Conservation (phyloP, 2,113 vertebrate genomes). For the Balaeniceps rex region DNA sequence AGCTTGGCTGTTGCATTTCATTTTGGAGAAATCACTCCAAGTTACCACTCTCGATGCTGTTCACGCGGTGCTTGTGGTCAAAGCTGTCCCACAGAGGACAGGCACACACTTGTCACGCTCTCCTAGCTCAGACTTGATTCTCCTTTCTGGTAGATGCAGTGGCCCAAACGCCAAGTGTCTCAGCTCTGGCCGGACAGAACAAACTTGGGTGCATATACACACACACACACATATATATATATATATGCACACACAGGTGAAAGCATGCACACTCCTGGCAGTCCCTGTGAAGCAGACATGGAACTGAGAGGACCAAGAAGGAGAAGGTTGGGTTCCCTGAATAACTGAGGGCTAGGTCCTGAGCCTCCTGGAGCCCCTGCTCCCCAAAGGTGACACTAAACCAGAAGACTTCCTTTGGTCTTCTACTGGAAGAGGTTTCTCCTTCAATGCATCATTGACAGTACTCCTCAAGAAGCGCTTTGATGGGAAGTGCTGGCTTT, state of each 20-base stretch:
- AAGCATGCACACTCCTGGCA: neutral
- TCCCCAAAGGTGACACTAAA: neutral
- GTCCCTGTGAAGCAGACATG: neutral
- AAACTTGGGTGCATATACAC: neutral
- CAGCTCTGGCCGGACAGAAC: neutral
- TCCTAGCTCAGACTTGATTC: neutral
- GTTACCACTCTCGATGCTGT: neutral
- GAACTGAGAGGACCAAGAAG: neutral
- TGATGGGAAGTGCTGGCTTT: neutral
- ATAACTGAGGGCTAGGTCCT: neutral
- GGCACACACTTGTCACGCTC: accelerated
- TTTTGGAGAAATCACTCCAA: neutral
- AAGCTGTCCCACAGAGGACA: neutral
- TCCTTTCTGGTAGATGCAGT: neutral
- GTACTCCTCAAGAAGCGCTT: neutral
- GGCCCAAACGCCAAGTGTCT: neutral
- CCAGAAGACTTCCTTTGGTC: neutral
- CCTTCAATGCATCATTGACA: neutral
- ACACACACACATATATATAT: neutral
- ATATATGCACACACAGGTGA: neutral
- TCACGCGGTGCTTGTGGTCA: accelerated
- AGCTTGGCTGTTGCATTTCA: neutral
- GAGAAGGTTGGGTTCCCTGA: neutral
- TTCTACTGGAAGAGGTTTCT: neutral
- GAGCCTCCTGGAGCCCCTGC: neutral